Base-by-base conservation (phyloP, 2,888 invertebrate genomes). In the Cataglyphis altisquamis region DNA sequence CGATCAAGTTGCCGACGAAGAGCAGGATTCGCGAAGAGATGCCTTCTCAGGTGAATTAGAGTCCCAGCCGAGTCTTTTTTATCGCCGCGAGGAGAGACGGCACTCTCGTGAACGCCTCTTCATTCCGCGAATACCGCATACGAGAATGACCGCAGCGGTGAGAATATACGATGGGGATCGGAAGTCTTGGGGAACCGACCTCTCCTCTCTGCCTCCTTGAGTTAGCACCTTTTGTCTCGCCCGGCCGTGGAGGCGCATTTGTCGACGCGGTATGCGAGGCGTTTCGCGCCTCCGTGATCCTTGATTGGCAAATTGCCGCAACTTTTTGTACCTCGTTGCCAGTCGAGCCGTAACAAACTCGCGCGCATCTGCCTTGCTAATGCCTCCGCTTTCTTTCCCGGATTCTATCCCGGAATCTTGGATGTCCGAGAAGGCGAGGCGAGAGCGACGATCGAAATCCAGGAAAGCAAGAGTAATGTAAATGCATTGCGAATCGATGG, bases 121-220 rank as follows among this genome's bases (percentile, higher is more conserved):
- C 91, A 90, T 91, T 91, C 91, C 91, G 86, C 85, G 87, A 86
- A 91, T 91, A 74, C 91, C 90, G 60, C 64, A 52, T 21, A 57
- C 62, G 21, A 45, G 48, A 80, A 82, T 85, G 45, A 66, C 55
- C 70, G 83, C 86, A 64, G 85, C 82, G 63, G 48, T 57, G 74
- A 64, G 83, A 87, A 89, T 89, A 90, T 90, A 89, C 87, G 88
- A 84, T 39, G 57, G 48, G 72, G 67, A 68, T 66, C 68, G 73
- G 81, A 73, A 57, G 60, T 62, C 78, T 21, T 62, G 83, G 81
- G 86, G 85, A 85, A 77, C 66, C 83, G 81, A 83, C 62, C n/a
- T n/a, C 82, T 75, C 81, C 41, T 41, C 62, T 25, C 57, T 84
- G 83, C 73, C 84, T 87, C 84, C 87, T 87, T 87, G 84, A 90